phyloP scores from a whole-genome alignment of 2,888 invertebrate species.

The Rhabditoides inermis region DNA sequence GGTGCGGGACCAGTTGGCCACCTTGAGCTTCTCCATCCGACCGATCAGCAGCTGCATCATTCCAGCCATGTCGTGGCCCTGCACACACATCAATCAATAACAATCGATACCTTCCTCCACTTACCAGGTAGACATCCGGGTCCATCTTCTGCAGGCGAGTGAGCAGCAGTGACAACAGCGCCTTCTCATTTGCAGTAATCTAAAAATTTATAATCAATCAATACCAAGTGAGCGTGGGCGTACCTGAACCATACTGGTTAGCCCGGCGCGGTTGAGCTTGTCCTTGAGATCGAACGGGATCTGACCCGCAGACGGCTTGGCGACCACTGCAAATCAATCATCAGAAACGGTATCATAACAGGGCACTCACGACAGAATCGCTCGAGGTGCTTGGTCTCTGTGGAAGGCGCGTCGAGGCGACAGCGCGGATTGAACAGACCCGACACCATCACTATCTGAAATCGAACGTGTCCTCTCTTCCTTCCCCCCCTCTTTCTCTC shows the following conservation, averaged over 20 bases:
- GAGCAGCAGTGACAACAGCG: slow-evolving; percentile 75
- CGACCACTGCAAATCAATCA: slow-evolving; percentile 63
- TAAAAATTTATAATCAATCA: too few species aligned
- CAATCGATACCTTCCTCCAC: slow-evolving; percentile 19
- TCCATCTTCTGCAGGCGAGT: slow-evolving; percentile 77
- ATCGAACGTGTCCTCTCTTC: background rate
- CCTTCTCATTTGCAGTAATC: slow-evolving; percentile 74
- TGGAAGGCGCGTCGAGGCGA: slow-evolving; percentile 20
- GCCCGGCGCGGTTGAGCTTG: too few species aligned
- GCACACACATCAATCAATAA: too few species aligned
- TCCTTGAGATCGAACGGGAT: slow-evolving; percentile 78
- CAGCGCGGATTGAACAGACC: slow-evolving; percentile 21
- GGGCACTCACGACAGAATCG: slow-evolving; percentile 20
- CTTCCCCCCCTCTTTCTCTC: too few species aligned
- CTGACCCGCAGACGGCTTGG: slow-evolving; percentile 69
- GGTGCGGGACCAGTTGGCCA: slow-evolving; percentile 75
- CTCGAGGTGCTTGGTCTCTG: slow-evolving; percentile 14
- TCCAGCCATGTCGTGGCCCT: slow-evolving; percentile 84
- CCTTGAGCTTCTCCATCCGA: slow-evolving; percentile 66
- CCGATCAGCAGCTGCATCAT: slow-evolving; percentile 82
- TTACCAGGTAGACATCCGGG: slow-evolving; percentile 77
- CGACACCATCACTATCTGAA: slow-evolving; percentile 38
- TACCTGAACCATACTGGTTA: too few species aligned
- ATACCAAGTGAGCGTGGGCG: too few species aligned
- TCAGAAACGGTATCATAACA: background rate